Base-by-base conservation (phyloP, 2,888 invertebrate species). In the Lasioglossum marginatum region DNA sequence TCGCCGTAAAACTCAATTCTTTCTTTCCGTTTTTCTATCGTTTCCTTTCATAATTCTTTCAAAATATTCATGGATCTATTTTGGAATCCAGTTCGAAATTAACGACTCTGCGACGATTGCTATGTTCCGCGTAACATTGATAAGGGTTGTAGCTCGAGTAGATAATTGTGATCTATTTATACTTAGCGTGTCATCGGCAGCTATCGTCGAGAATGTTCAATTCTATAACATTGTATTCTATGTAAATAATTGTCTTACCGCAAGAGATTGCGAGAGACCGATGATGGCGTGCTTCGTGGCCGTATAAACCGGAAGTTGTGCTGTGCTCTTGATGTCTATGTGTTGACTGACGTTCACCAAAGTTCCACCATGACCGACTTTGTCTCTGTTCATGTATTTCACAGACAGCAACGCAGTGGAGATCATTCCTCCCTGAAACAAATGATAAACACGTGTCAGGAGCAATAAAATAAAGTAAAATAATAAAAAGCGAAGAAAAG, bases 341-440 rank as follows among this genome's bases (percentile, higher is more conserved):
- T 96, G 96, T 0, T 97, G 97, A 0, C 96, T 95, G 23, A 97
- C 94, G 92, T 97, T 97, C 48, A 97, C 95, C 57, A 97, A 96
- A 0, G 96, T 95, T 0, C 97, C 97, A 6, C 97, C 97, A 37
- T 92, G 87, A 8, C 95, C 95, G n/a, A 95, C 95, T 77, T 94
- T 95, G 84, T 95, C 95, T 83, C 93, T 95, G 45, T 95, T 94
- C 92, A 96, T 94, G 89, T 95, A 91, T 77, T 95, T 92, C 84
- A 96, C 88, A 14, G 95, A 95, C 27, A 95, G 88, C 81, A 92
- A 91, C 2, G 95, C 94, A 1, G 95, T 93, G 34, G 90, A 91
- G 27, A 94, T 86, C 92, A 93, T 93, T 37, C 94, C 94, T 57
- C 88, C 90, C 94, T 94, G 37, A 75, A 66, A 76, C 34, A n/a